phyloP scores from a whole-genome alignment of 2,888 invertebrate species.

The Entomobrya multifasciata region DNA sequence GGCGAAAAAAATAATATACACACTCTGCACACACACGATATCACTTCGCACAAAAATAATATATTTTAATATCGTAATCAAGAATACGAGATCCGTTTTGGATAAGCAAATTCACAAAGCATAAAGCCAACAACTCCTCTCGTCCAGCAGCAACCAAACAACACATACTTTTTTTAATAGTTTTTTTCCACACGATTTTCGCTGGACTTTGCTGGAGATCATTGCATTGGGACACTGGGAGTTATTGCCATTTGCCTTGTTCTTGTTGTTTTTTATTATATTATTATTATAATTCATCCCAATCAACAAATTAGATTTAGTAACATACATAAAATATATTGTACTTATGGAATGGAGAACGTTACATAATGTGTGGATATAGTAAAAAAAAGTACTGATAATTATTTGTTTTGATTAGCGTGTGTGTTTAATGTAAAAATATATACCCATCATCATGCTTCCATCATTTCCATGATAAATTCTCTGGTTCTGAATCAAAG shows the following conservation, averaged over 20 bases:
- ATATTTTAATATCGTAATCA: constrained; percentile 10
- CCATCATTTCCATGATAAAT: background rate
- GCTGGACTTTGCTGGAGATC: background rate
- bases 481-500: too few species aligned
- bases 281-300: background rate
- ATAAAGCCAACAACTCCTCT: background rate
- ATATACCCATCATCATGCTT: background rate
- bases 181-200: background rate
- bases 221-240: constrained; percentile 1
- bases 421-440: background rate
- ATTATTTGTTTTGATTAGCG: constrained; percentile 10
- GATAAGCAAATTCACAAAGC: constrained; percentile 1
- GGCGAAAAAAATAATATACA: constrained; percentile 18
- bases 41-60: background rate
- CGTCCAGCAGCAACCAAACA: constrained; percentile 1
- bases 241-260: constrained; percentile 40
- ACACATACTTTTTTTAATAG: constrained; percentile 22
- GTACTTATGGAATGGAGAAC: too few species aligned
- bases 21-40: too few species aligned
- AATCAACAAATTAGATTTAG: constrained; percentile 19
- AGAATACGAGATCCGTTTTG: constrained; percentile 36
- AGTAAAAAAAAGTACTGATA: background rate
- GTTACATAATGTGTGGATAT: background rate
- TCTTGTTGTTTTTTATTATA: constrained; percentile 21
- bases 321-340: background rate